Evolutionary conservation across 2,888 invertebrate species (phyloP), one percentile per base, ranked within the genome.

Genomic region (Ectobius pallidus): DNA sequence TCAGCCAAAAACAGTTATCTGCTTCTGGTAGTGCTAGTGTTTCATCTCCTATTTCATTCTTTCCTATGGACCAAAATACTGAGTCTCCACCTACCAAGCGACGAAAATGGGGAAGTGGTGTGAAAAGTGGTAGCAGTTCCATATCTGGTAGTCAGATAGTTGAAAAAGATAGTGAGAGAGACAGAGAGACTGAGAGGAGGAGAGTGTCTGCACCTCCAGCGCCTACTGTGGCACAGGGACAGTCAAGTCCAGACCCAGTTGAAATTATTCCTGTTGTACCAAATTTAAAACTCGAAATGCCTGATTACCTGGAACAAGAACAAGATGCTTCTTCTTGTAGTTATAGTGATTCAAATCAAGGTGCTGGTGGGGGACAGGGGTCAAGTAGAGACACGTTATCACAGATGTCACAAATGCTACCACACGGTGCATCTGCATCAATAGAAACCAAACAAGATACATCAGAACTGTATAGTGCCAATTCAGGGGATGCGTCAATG

Each of bases 281-380:
- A 75, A 83, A 84, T 73, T 82, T 87, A 20, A 87, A 87, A 80
- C 80, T 87, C 80, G 87, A 87, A 78, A 86, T 87, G 81, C 87
- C 87, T 22, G 87, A 87, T 77, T 87, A 87, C 77, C 82, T 86
- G 76, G 87, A 87, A 76, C 44, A 58, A 52, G 68, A 52, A n/a
- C 61, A 49, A n/a, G 74, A 74, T 61, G 68, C 44, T 16, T 73
- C 73, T 20, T 73, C 73, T 1, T 70, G 65, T 20, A 61, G 58
- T 61, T 74, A 74, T 32, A 65, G 67, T 32, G 72, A 74, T 34
- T 70, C 74, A 0, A 72, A 73, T 34, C 68, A 70, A 27, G 70
- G 73, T 63, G 65, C 18, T 16, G 30, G 42, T 44, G 44, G 67
- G n/a, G 69, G 44, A 2, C 44, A 30, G 9, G 25, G 58, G 3